Evolutionary conservation across 2,113 vertebrate genomes (phyloP).

Genomic region (Thalassarche chlororhynchos): DNA sequence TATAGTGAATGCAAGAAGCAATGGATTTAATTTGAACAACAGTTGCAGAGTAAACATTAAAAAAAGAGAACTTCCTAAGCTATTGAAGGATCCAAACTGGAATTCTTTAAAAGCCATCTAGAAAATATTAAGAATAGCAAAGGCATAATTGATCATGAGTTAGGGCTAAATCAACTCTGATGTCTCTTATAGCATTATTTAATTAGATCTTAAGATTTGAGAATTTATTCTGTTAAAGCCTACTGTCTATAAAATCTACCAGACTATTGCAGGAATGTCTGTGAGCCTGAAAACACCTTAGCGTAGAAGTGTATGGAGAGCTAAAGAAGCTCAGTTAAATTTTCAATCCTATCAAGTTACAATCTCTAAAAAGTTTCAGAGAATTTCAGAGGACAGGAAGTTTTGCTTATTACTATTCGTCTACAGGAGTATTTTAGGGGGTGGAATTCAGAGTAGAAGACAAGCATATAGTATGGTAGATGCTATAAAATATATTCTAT

Average conservation of each 20-base stretch:
- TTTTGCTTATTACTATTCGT: not conserved
- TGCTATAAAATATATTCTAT: not conserved
- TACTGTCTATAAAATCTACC: not conserved
- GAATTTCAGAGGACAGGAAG: not conserved
- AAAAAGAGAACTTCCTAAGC: not conserved
- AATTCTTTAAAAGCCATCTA: not conserved
- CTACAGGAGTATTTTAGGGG: not conserved
- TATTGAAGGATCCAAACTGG: not conserved
- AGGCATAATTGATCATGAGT: not conserved
- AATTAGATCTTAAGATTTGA: not conserved
- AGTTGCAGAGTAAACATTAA: not conserved
- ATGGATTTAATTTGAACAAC: not conserved
- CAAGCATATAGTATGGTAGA: not conserved
- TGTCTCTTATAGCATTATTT: not conserved
- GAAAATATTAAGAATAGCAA: not conserved
- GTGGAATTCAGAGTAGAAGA: not conserved
- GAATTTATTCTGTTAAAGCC: not conserved
- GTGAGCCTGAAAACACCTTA: not conserved
- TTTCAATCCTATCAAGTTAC: not conserved
- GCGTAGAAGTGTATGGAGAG: not conserved
- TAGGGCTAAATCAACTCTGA: not conserved
- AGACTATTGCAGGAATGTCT: not conserved
- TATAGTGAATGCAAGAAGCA: not conserved
- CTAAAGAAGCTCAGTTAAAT: not conserved
- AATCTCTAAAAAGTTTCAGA: not conserved